These are phyloP conservation scores for Dromaius novaehollandiae DNA, from an alignment of 2,113 vertebrate species.

Conservation along the genomic window DNA sequence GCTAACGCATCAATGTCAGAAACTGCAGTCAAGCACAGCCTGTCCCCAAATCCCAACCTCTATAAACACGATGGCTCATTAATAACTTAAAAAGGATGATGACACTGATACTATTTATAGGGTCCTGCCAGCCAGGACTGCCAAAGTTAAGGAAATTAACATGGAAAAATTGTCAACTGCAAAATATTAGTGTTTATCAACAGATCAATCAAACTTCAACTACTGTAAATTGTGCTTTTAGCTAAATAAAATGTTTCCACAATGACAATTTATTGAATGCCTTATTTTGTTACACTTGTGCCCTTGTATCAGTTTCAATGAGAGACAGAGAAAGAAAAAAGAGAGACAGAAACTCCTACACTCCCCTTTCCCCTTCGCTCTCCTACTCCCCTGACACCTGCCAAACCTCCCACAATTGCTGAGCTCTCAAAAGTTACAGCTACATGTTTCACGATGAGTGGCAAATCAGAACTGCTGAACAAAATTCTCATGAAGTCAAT, in stretches of 20 bases:
- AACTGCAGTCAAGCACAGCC: slow-evolving; percentile 79
- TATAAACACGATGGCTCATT: slow-evolving; percentile 82
- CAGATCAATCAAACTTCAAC: slow-evolving; percentile 84
- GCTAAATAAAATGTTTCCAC: slow-evolving; percentile 76
- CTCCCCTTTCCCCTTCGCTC: not conserved
- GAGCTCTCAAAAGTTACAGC: slow-evolving; percentile 41
- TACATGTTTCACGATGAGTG: slow-evolving; percentile 37
- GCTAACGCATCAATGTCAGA: slow-evolving; percentile 80
- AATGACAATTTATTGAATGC: slow-evolving; percentile 72
- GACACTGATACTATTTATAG: slow-evolving; percentile 83
- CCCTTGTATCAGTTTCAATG: not conserved
- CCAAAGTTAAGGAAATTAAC: slow-evolving; percentile 83
- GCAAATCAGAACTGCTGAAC: slow-evolving; percentile 53
- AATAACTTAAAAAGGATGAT: slow-evolving; percentile 85
- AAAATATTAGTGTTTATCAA: slow-evolving; percentile 87
- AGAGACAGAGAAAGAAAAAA: not conserved
- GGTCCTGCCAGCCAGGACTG: slow-evolving; percentile 77
- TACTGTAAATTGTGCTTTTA: slow-evolving; percentile 82
- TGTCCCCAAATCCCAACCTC: slow-evolving; percentile 79
- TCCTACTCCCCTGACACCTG: slow-evolving; percentile 17
- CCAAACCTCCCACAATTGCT: slow-evolving; percentile 50
- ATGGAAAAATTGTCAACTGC: slow-evolving; percentile 82
- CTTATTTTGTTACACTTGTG: slow-evolving; percentile 16
- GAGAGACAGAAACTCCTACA: slow-evolving; percentile 4
- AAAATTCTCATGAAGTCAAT: slow-evolving; percentile 61